These are phyloP conservation scores for Manis crassicaudata DNA, from an alignment of 2,797 vertebrate species.

Conservation along the genomic window DNA sequence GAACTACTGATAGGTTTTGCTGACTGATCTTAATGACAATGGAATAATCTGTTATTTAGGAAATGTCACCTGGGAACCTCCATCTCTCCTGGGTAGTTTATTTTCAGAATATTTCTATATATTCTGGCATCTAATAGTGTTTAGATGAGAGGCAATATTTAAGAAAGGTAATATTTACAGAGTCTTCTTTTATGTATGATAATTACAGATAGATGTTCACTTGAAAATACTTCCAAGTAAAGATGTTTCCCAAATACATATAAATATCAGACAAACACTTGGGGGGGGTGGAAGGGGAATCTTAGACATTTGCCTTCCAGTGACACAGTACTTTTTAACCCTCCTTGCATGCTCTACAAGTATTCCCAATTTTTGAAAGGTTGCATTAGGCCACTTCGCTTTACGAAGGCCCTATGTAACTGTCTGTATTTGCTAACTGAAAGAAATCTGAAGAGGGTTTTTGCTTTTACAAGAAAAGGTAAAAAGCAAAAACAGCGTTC, in stretches of 20 bases:
- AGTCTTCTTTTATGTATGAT: not conserved
- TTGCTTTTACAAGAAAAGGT: too few species aligned
- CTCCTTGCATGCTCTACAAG: not conserved
- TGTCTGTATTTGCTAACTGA: not conserved
- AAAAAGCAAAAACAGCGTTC: too few species aligned
- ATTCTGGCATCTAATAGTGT: not conserved
- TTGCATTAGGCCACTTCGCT: not conserved
- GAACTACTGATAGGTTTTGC: not conserved
- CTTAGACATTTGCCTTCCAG: not conserved
- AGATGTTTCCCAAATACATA: not conserved
- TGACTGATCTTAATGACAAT: not conserved
- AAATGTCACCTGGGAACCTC: not conserved
- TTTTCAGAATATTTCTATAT: conserved; percentile 8
- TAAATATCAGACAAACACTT: not conserved
- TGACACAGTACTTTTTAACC: not conserved
- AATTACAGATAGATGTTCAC: not conserved
- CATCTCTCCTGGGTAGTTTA: not conserved
- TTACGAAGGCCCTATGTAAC: not conserved
- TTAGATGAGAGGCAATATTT: conserved; percentile 10
- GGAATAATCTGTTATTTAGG: not conserved
- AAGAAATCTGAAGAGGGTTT: not conserved
- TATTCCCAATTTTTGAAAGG: not conserved
- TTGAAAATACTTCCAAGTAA: conserved; percentile 30
- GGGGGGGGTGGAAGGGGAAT: not conserved
- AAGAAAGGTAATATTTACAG: not conserved